Conservation (phyloP, 2,797 vertebrate genomes). For the Smutsia gigantea region DNA sequence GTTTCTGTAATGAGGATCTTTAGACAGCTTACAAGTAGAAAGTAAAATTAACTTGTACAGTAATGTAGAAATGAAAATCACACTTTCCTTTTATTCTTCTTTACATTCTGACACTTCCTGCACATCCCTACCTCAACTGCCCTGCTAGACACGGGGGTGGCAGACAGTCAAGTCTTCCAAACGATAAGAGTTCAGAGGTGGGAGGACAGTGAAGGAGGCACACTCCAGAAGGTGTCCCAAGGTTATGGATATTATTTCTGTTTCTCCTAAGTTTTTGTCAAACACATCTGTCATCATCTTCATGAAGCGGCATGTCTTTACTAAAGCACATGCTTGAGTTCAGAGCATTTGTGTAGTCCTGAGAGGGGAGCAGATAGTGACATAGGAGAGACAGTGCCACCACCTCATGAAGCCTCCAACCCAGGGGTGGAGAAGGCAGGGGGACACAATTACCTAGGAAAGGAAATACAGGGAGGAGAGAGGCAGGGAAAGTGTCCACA, state of each 20-base stretch:
- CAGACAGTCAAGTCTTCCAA: neutral
- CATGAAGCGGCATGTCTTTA: rapidly evolving
- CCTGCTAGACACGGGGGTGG: neutral
- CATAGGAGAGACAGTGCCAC: neutral
- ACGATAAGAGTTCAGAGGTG: neutral
- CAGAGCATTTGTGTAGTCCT: neutral
- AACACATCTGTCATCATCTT: neutral
- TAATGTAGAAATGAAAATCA: neutral
- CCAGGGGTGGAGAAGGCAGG: neutral
- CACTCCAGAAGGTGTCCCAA: neutral
- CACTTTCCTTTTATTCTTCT: neutral
- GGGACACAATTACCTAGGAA: neutral
- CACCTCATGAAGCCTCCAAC: neutral
- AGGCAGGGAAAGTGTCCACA: neutral
- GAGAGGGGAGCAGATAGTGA: neutral
- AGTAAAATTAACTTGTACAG: neutral
- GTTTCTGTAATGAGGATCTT: neutral
- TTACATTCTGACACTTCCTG: neutral
- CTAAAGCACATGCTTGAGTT: neutral
- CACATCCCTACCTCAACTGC: neutral
- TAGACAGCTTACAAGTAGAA: neutral
- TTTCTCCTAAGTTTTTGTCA: neutral
- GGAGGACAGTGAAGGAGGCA: neutral
- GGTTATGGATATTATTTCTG: neutral
- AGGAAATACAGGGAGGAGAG: neutral